Percentiles rank a stretch among this genome's conserved stretches.
These are phyloP conservation scores for Martes flavigula DNA, from an alignment of 2,797 vertebrate genomes.

Conservation along the genomic window DNA sequence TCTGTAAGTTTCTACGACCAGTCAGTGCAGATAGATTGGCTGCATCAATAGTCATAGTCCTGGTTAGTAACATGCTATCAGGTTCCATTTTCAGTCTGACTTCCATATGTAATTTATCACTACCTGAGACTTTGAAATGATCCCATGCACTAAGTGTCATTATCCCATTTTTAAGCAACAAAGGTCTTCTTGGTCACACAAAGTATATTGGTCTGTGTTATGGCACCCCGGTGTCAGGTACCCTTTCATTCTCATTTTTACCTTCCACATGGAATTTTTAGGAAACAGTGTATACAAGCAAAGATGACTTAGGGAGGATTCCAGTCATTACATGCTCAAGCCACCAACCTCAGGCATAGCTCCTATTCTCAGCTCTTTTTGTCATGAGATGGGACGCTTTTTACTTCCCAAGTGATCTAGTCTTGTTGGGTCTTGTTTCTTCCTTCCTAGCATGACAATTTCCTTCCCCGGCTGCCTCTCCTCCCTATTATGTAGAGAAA, in stretches of 20 bases:
- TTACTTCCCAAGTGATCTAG: background rate
- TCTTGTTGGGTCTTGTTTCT: background rate
- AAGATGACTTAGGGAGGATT: background rate
- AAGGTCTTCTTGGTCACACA: background rate
- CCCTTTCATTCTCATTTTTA: background rate
- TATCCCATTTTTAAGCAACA: background rate
- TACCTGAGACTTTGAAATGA: background rate
- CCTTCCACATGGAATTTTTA: background rate
- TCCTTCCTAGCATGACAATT: background rate
- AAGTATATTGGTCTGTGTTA: background rate
- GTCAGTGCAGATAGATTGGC: background rate
- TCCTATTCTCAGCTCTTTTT: background rate
- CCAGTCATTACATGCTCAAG: background rate
- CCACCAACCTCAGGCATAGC: background rate
- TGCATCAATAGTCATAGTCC: background rate
- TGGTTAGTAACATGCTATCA: background rate
- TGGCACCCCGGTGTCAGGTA: background rate
- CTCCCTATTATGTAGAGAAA: background rate
- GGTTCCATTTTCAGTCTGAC: background rate
- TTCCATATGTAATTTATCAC: background rate
- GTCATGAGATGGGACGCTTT: background rate
- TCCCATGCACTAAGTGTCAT: background rate
- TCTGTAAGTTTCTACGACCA: background rate
- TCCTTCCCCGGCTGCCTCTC: background rate
- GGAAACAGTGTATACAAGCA: background rate